Percentiles rank a stretch among this genome's conserved stretches.
These are phyloP conservation scores for Pteropus alecto DNA, from an alignment of 2,113 vertebrate genomes.

Conservation along the genomic window DNA sequence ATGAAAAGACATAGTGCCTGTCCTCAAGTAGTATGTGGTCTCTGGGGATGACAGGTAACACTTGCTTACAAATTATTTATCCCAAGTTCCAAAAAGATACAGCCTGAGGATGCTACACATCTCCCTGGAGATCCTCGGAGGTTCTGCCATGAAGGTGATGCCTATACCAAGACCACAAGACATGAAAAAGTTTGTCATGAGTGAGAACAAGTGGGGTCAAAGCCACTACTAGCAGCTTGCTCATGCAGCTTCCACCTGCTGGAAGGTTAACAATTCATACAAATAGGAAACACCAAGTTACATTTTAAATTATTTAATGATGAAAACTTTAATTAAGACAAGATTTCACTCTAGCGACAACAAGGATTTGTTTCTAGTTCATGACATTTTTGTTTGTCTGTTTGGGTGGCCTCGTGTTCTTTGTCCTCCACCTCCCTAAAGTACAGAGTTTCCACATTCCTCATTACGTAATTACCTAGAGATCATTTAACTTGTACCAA, in stretches of 20 bases:
- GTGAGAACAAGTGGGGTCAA: background rate
- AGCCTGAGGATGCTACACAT: rapidly evolving
- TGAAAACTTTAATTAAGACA: background rate
- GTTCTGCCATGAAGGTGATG: background rate
- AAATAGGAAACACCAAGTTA: background rate
- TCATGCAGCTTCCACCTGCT: background rate
- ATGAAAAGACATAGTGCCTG: background rate
- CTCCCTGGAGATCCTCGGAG: background rate
- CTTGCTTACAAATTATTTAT: background rate
- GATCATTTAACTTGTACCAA: background rate
- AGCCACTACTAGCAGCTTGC: background rate
- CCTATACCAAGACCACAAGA: background rate
- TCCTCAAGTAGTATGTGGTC: background rate
- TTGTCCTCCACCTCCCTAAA: background rate
- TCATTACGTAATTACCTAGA: background rate
- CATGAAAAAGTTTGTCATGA: background rate
- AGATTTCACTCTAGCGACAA: background rate
- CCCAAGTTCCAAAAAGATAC: background rate
- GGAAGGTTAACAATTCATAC: background rate
- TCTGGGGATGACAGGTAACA: background rate
- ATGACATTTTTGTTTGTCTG: background rate
- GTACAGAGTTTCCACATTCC: background rate
- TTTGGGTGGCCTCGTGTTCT: background rate
- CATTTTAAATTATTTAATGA: background rate
- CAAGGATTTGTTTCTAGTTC: background rate